Evolutionary conservation across 1,140 invertebrate genomes (phyloP).

Genomic region (Adelges cooleyi): DNA sequence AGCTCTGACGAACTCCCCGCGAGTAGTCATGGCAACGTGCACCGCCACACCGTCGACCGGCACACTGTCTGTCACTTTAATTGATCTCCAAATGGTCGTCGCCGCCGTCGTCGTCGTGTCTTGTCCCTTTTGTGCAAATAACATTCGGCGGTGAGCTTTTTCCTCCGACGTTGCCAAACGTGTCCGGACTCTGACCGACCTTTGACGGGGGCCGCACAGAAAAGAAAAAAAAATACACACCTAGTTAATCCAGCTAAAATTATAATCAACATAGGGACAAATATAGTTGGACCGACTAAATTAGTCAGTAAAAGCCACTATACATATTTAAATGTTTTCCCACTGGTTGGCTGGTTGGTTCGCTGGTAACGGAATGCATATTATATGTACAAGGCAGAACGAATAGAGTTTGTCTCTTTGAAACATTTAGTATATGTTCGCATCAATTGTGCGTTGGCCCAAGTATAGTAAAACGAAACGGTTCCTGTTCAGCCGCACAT

Average conservation of each 20-base stretch:
- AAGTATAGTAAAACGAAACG: too few relatives aligned
- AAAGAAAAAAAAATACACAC: neutral
- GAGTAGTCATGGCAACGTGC: slow-evolving; percentile 14
- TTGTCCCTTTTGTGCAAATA: slow-evolving; percentile 28
- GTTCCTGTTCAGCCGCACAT: too few relatives aligned
- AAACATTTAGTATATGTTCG: too few relatives aligned
- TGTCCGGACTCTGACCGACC: neutral
- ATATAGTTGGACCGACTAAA: neutral
- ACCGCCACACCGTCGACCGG: neutral
- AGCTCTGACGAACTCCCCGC: slow-evolving; percentile 26
- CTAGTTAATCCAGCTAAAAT: neutral
- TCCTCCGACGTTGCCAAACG: slow-evolving; percentile 20
- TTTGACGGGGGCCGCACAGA: neutral
- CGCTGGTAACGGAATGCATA: too few relatives aligned
- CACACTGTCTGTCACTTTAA: slow-evolving; percentile 28
- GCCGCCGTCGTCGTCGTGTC: neutral
- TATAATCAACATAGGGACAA: neutral
- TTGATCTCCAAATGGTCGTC: slow-evolving; percentile 27
- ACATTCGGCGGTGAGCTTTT: slow-evolving; percentile 17
- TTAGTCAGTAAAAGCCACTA: neutral
- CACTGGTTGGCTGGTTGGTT: neutral
- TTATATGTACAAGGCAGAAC: too few relatives aligned
- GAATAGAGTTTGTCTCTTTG: too few relatives aligned
- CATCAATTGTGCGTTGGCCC: too few relatives aligned
- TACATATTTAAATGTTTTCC: neutral